Base-by-base conservation (phyloP, 2,113 vertebrate species). In the Rhipidura dahli region DNA sequence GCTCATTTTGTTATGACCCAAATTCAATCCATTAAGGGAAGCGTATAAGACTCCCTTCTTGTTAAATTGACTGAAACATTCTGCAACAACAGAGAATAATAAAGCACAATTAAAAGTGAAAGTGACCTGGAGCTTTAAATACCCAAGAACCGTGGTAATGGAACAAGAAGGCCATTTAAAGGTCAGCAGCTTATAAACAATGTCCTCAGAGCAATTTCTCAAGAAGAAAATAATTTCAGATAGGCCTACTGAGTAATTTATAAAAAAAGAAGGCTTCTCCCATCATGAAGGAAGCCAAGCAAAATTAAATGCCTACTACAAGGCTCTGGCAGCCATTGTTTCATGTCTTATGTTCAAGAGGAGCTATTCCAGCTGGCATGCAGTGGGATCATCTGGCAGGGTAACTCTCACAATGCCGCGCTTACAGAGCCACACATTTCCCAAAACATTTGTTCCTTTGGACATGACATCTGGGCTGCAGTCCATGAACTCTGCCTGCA, bases 71-170 rank as follows among this genome's bases (percentile, higher is more conserved):
- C 97, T 94, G 96, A 97, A 98, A 97, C 93, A 92, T 95, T 97
- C 89, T 86, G 94, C 78, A 97, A 95, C 96, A 97, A 92, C 27
- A 57, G 90, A 97, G 92, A 97, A 97, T 93, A 97, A 97, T 97
- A 98, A 98, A 97, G 83, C 70, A 96, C 93, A 97, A 98, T 98
- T 98, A 98, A 97, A 96, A 94, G 80, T 95, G 96, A 97, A 98
- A 97, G 97, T 97, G 96, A 97, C 97, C 97, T 78, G 88, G 73
- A 84, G 92, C 83, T 96, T 96, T 96, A 96, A 97, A 93, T 93
- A 94, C 82, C 91, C 82, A 49, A 39, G 91, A 91, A 96, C 40
- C 47, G n/a, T 1, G 4, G 75, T 96, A 97, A 97, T 96, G 91
- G 92, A 93, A 97, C 87, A 94, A 96, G 96, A 97, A 96, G 95